Conservation (phyloP, 2,797 vertebrate species). For the Hypotaenidia philippensis region DNA sequence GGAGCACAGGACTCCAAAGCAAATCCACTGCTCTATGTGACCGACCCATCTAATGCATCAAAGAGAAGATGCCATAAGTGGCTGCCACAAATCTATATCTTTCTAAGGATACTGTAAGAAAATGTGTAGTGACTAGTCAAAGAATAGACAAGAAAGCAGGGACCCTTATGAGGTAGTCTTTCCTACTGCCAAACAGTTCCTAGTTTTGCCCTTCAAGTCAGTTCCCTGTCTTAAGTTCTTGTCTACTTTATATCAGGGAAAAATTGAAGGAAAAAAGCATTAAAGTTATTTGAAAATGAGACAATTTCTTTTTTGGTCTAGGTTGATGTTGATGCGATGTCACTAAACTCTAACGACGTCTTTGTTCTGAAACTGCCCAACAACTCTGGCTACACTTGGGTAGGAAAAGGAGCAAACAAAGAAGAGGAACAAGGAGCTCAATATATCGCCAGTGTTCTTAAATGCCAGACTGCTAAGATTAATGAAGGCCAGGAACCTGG, state of each 20-base stretch:
- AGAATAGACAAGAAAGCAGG: not conserved
- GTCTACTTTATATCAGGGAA: not conserved
- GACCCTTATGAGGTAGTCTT: not conserved
- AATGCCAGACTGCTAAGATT: constrained; percentile 78
- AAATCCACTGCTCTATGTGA: not conserved
- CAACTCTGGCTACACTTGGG: constrained; percentile 85
- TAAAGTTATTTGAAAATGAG: not conserved
- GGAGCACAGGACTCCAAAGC: not conserved
- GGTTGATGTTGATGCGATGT: constrained; percentile 85
- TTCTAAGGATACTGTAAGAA: not conserved
- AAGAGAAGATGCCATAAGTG: not conserved
- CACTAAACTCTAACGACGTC: constrained; percentile 90
- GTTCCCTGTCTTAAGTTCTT: not conserved
- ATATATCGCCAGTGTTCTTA: constrained; percentile 81
- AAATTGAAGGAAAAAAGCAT: not conserved
- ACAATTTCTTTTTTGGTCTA: constrained; percentile 47
- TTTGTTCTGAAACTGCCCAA: constrained; percentile 87
- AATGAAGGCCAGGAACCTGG: constrained; percentile 88
- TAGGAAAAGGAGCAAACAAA: constrained; percentile 87
- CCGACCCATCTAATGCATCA: not conserved
- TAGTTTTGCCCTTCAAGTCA: not conserved
- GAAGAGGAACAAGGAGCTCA: constrained; percentile 87
- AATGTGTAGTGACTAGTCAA: not conserved
- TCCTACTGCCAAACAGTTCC: not conserved
- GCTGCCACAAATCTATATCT: not conserved